Evolutionary conservation across 2,113 vertebrate species (phyloP), one percentile per base, ranked within the genome.

Genomic region (Nothocercus nigrocapillus): DNA sequence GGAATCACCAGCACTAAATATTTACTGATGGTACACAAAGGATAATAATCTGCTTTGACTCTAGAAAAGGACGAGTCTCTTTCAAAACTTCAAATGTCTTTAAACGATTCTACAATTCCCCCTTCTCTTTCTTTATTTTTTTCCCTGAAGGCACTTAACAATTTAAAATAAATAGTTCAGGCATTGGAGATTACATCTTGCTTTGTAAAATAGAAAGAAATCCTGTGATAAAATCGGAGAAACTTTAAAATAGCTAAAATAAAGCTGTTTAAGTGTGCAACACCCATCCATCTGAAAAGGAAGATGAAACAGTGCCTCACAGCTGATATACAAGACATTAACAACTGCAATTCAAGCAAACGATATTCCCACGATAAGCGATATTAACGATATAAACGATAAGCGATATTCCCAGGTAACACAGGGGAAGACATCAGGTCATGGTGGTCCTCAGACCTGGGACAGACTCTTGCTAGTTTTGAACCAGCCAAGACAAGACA

Each of bases 11-110:
- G 49, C 54, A 51, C 74, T 87, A 86, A 92, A 42, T 91, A 85
- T 75, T 95, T 93, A 84, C 77, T 62, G 51, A 58, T 84, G 63
- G 47, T 80, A 51, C 49, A 89, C 84, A 72, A 80, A 95, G 40
- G 54, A 45, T 80, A 77, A 67, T 92, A 44, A 85, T 73, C 70
- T 87, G 66, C 36, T 84, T 11, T 78, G 67, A 53, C 22, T 54
- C 40, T 86, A 30, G 34, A 69, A 75, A 21, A 49, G 54, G 54
- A 30, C 10, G 54, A 56, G 28, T 10, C 19, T 77, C 61, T 78
- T 82, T 63, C 32, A 49, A 36, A 2, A 3, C 34, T 84, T 84
- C 61, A 27, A 91, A 36, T 72, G 34, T n/a, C 16, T 90, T 53
- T n/a, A 88, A 82, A 78, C 45, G 0, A 68, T 73, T 73, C 78